Percentiles rank a stretch among this genome's conserved stretches.
Conservation (phyloP, 2,888 invertebrate species). For the Pristionchus japonicus region DNA sequence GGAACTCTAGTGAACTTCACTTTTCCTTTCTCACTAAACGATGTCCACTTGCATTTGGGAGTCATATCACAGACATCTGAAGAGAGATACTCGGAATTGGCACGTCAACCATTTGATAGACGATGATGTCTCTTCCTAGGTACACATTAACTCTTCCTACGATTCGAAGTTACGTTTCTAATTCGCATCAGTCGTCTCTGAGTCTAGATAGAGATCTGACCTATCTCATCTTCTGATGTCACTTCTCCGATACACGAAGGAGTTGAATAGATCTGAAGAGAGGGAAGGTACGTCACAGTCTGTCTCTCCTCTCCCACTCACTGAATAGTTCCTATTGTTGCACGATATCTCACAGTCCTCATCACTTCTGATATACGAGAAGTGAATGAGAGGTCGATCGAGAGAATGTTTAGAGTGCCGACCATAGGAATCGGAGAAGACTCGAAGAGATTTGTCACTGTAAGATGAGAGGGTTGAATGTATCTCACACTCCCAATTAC, state of each 20-base stretch:
- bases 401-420: background rate
- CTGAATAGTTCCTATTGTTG: background rate
- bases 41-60: background rate
- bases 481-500: background rate
- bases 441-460: background rate
- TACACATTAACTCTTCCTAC: background rate
- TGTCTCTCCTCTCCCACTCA: background rate
- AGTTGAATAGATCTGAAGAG: conserved; percentile 4
- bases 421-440: conserved; percentile 2
- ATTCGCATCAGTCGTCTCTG: background rate
- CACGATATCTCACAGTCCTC: background rate
- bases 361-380: background rate
- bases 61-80: background rate
- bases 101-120: background rate
- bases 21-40: background rate
- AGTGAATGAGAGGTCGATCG: background rate
- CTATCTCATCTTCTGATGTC: background rate
- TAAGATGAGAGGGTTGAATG: background rate
- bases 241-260: background rate
- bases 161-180: background rate
- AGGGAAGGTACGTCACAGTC: background rate
- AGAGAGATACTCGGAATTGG: background rate
- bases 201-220: background rate
- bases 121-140: background rate
- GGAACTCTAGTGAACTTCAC: background rate